Base-by-base conservation (phyloP, 1,140 invertebrate genomes). In the Diorhabda sublineata region DNA sequence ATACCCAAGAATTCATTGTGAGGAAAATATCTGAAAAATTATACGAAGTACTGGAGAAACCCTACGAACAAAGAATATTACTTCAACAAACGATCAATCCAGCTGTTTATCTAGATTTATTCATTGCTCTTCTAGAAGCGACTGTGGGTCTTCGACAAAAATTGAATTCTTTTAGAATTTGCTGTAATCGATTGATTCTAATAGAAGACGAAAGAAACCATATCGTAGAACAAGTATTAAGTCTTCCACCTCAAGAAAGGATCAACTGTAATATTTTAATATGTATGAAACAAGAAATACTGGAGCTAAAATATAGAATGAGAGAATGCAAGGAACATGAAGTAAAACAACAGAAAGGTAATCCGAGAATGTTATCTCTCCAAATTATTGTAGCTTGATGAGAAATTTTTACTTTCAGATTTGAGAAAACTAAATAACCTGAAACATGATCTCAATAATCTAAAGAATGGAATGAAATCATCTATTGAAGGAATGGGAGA, bases 141-240 rank as follows among this genome's bases (percentile, higher is more conserved):
- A 78, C 71, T 1, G 26, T 73, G 4, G 56, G 41, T 42, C 47
- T 77, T 61, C 63, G 65, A 41, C 70, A 69, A 61, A 68, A 73
- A 7, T 58, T 77, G 67, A 66, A 76, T 7, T 26, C 61, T 11
- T 76, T 75, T 62, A 68, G 71, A 41, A 74, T 75, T 6, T 74
- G 71, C 43, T 76, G 73, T 63, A 70, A 77, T 41, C 42, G 73
- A 45, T 58, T 78, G 8, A 67, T 78, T 26, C 56, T 71, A n/a
- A 66, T 74, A 41, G 76, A 78, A 71, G 73, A 78, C 45, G 74
- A 76, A 61, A 69, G 73, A 60, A 76, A 77, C 61, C 11, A 73
- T 73, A 6, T 67, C 73, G 74, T 73, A 9, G 76, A 76, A 61
- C 74, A 78, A 52, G 73, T 78, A 4, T 74, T 69, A 66, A 69